Percentiles rank a stretch among this genome's conserved stretches.
Conservation (phyloP, 1,140 invertebrate genomes). For the Orchestia grillus region DNA sequence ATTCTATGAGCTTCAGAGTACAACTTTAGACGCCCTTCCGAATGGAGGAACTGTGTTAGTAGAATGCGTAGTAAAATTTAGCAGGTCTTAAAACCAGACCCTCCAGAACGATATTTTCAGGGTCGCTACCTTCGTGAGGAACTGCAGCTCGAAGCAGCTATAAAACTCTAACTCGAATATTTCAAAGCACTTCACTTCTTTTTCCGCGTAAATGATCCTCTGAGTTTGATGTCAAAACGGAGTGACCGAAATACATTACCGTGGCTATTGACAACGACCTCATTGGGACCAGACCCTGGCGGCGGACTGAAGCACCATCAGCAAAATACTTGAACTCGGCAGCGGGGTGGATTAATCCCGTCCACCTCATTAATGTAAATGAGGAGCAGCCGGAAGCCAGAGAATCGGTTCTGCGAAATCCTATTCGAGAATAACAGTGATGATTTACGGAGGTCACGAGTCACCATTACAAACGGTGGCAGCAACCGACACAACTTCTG, state of each 20-base stretch:
- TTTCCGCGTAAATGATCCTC: not conserved
- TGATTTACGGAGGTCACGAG: not conserved
- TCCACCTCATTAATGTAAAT: conserved; percentile 37
- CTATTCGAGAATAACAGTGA: not conserved
- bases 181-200: not conserved
- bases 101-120: too few species aligned
- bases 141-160: not conserved
- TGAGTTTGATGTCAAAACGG: not conserved
- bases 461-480: not conserved
- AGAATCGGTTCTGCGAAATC: not conserved
- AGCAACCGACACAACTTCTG: not conserved
- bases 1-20: too few species aligned
- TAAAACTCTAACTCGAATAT: not conserved
- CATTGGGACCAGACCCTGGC: not conserved
- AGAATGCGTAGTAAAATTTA: too few species aligned
- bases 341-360: not conserved
- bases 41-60: too few species aligned
- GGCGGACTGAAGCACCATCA: not conserved
- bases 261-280: not conserved
- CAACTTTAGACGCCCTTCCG: too few species aligned
- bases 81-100: too few species aligned
- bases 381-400: conserved; percentile 3
- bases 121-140: too few species aligned
- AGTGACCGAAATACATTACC: not conserved
- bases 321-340: conserved; percentile 8